These are phyloP conservation scores for Delphinapterus leucas DNA, from an alignment of 2,113 vertebrate genomes.

Conservation along the genomic window DNA sequence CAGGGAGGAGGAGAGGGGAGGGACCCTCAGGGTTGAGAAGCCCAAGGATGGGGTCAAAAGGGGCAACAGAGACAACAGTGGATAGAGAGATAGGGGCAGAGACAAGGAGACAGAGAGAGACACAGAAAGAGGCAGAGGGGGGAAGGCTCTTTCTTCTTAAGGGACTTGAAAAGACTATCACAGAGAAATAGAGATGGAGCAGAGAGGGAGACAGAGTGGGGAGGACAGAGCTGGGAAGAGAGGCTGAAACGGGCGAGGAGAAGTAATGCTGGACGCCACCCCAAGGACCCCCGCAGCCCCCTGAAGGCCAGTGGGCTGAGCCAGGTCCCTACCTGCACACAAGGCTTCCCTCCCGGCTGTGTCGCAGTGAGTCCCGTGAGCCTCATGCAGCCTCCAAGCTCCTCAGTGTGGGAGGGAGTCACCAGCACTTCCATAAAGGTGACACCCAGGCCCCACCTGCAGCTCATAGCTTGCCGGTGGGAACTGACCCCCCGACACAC, in stretches of 20 bases:
- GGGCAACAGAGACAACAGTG: neutral
- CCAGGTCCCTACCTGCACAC: neutral
- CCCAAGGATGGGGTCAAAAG: neutral
- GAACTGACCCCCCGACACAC: neutral
- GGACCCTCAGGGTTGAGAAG: neutral
- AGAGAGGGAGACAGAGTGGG: neutral
- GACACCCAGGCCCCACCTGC: neutral
- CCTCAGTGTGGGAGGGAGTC: neutral
- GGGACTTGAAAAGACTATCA: neutral
- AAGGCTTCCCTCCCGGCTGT: neutral
- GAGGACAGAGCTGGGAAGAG: accelerated
- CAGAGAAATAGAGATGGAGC: neutral
- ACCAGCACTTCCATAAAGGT: neutral
- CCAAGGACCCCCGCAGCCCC: neutral
- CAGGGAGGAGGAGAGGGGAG: neutral
- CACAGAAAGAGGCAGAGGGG: neutral
- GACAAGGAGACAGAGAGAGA: accelerated
- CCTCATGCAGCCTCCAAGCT: neutral
- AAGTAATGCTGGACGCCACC: accelerated
- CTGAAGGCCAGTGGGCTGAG: neutral
- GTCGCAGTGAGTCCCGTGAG: neutral
- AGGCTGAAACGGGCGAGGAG: accelerated
- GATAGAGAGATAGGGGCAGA: neutral
- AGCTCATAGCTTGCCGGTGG: neutral
- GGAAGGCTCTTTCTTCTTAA: neutral